Evolutionary conservation across 1,140 invertebrate genomes (phyloP), one percentile per base, ranked within the genome.

Genomic region (Ceratosolen solmsi): DNA sequence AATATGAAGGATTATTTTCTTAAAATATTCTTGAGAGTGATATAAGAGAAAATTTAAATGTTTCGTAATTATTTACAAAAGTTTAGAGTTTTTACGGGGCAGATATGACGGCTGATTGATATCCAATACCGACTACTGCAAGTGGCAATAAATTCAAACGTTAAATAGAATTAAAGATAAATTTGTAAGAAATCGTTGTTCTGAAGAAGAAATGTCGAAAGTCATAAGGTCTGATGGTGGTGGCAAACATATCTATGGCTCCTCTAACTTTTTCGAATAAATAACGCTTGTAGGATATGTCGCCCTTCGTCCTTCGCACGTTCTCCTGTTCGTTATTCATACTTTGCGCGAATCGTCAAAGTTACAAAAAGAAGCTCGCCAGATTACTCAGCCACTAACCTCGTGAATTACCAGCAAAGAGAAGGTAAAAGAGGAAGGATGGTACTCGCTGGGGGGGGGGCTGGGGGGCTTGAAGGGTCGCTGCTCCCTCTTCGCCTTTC

Each of bases 151-250:
- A 65, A 77, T 77, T n/a, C n/a, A 49, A 30, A 33, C 3, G 75
- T 33, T 65, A 33, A 80, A 73, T 54, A 80, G 70, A 73, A 72
- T 72, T 63, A 63, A 60, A 63, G 68, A 49, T 51, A 80, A 25
- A 80, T 72, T 60, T 80, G 36, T 60, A 73, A n/a, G n/a, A n/a
- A n/a, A n/a, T n/a, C n/a, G n/a, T n/a, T n/a, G n/a, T n/a, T n/a
- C n/a, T n/a, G n/a, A n/a, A n/a, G n/a, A n/a, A n/a, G n/a, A n/a
- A n/a, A n/a, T n/a, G n/a, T n/a, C n/a, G n/a, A n/a, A n/a, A n/a
- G n/a, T n/a, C n/a, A n/a, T n/a, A n/a, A n/a, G n/a, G n/a, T n/a
- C n/a, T n/a, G n/a, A n/a, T n/a, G n/a, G n/a, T n/a, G n/a, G n/a
- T n/a, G n/a, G n/a, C n/a, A n/a, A n/a, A n/a, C n/a, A n/a, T n/a